Percentiles rank a stretch among this genome's conserved stretches.
Evolutionary conservation across 2,113 vertebrate species (phyloP).

Genomic region (Paedocypris sp.): DNA sequence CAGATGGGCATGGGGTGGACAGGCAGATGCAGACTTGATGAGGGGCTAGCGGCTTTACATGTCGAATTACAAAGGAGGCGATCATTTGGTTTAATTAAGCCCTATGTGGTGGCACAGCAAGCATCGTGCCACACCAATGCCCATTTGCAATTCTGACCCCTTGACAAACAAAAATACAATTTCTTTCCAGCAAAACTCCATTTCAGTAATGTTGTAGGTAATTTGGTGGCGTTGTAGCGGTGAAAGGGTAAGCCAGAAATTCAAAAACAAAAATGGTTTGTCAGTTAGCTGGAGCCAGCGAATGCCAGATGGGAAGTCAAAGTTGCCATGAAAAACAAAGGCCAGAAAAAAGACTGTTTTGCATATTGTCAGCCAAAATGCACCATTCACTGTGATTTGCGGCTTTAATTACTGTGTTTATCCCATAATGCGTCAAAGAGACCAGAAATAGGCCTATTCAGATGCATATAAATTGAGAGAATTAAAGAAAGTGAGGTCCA

Average conservation of each 20-base stretch:
- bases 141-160: conserved; percentile 6
- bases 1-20: conserved; percentile 22
- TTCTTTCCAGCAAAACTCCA: background rate
- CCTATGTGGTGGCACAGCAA: conserved; percentile 4
- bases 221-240: background rate
- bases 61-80: conserved; percentile 3
- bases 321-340: conserved; percentile 23
- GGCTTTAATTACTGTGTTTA: conserved; percentile 61
- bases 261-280: no score
- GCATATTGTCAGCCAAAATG: conserved; percentile 26
- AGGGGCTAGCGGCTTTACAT: conserved; percentile 25
- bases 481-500: conserved; percentile 30
- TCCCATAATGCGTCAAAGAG: conserved; percentile 49
- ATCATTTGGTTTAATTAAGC: conserved; percentile 25
- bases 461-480: conserved; percentile 46
- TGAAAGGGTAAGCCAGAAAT: background rate
- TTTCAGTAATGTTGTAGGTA: no score
- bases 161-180: background rate
- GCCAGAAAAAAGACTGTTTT: conserved; percentile 15
- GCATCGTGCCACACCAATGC: background rate
- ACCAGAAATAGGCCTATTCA: conserved; percentile 51
- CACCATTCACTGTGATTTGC: conserved; percentile 26
- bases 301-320: background rate
- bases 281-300: background rate
- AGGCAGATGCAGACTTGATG: conserved; percentile 35